phyloP scores from a whole-genome alignment of 2,113 vertebrate genomes.

The Setophaga kirtlandii region DNA sequence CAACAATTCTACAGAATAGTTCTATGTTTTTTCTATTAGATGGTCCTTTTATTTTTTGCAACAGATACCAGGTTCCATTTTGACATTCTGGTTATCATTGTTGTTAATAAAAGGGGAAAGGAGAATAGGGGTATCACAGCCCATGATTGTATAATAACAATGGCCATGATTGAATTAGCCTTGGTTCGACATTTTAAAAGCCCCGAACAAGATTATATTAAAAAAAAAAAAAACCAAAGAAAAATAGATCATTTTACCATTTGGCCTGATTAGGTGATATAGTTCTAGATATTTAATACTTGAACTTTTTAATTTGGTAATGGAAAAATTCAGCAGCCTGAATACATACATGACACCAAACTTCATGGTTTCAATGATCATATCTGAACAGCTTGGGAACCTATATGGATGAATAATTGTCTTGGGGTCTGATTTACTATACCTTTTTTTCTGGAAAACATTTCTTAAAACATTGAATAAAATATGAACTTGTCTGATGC shows the following conservation, averaged over 20 bases:
- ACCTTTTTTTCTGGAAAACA: background rate
- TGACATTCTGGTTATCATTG: background rate
- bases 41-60: background rate
- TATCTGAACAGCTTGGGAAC: background rate
- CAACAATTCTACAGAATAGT: background rate
- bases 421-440: background rate
- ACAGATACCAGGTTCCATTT: background rate
- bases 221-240: background rate
- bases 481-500: slow-evolving; percentile 39
- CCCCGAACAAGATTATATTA: background rate
- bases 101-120: background rate
- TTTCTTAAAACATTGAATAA: slow-evolving; percentile 46
- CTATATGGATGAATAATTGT: background rate
- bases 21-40: background rate
- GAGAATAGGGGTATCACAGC: background rate
- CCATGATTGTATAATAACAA: background rate
- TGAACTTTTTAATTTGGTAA: background rate
- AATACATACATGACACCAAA: background rate
- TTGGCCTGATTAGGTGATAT: background rate
- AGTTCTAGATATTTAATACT: background rate
- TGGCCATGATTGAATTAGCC: background rate
- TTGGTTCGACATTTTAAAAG: background rate
- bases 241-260: background rate
- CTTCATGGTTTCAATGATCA: background rate
- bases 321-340: background rate